phyloP scores from a whole-genome alignment of 2,888 invertebrate genomes.

The Tethea ocularis region DNA sequence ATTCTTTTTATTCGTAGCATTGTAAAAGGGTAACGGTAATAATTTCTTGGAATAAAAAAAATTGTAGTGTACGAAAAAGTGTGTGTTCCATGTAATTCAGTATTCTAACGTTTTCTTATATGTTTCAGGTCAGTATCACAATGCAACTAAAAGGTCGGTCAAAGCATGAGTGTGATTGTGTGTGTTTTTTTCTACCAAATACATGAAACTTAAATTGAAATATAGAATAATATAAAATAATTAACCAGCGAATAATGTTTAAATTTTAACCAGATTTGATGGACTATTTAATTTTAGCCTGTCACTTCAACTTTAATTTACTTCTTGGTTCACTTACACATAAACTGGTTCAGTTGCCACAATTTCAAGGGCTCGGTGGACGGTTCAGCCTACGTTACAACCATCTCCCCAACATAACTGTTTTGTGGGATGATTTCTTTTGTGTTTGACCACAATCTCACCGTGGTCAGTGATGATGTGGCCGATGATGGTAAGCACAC shows the following conservation, averaged over 20 bases:
- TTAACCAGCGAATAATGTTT: too few species aligned
- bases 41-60: not conserved
- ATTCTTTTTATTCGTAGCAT: not conserved
- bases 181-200: slow-evolving; percentile 6
- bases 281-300: too few species aligned
- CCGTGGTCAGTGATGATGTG: too few species aligned
- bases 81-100: too few species aligned
- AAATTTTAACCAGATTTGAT: too few species aligned
- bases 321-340: slow-evolving; percentile 27
- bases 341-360: slow-evolving; percentile 38
- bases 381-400: slow-evolving; percentile 45
- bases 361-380: slow-evolving; percentile 47
- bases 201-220: not conserved
- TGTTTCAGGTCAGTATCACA: slow-evolving; percentile 36
- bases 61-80: too few species aligned
- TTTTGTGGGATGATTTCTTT: slow-evolving; percentile 4
- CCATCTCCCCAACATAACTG: slow-evolving; percentile 16
- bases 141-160: slow-evolving; percentile 26
- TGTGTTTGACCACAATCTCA: too few species aligned
- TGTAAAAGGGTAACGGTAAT: not conserved
- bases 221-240: too few species aligned
- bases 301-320: not conserved
- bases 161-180: slow-evolving; percentile 27
- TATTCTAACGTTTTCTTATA: too few species aligned
- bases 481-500: too few species aligned